Conservation (phyloP, 1,140 invertebrate genomes). For the Rhagoletis pomonella region DNA sequence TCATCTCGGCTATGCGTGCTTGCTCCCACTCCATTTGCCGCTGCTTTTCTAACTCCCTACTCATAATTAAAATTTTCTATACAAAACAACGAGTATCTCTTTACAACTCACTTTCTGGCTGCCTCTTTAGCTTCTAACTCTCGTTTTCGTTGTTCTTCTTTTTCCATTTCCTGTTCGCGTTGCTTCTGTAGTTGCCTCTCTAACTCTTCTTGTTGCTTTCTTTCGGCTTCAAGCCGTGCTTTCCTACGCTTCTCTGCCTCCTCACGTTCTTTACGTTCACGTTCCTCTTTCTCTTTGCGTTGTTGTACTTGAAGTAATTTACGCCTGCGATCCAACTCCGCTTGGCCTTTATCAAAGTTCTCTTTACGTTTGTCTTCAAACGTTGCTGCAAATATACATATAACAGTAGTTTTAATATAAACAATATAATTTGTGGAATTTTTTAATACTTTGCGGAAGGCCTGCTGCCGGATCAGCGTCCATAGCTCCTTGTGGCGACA, state of each 20-base stretch:
- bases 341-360: slow-evolving; percentile 98
- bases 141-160: slow-evolving; percentile 85
- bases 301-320: slow-evolving; percentile 83
- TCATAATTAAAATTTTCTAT: slow-evolving; percentile 55
- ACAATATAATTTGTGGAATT: neutral
- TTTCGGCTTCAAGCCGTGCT: slow-evolving; percentile 78
- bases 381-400: slow-evolving; percentile 80
- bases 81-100: slow-evolving; percentile 5
- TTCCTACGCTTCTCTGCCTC: slow-evolving; percentile 91
- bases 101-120: slow-evolving; percentile 78
- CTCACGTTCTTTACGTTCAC: slow-evolving; percentile 93
- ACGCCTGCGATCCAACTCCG: slow-evolving; percentile 93
- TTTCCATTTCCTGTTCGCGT: slow-evolving; percentile 88
- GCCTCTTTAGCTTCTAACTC: slow-evolving; percentile 87
- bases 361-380: slow-evolving; percentile 98
- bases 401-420: neutral
- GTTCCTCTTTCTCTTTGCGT: slow-evolving; percentile 85
- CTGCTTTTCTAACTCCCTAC: slow-evolving; percentile 94
- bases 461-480: slow-evolving; percentile 77
- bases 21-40: slow-evolving; percentile 97
- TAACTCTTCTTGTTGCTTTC: slow-evolving; percentile 80
- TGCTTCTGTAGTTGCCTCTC: slow-evolving; percentile 75
- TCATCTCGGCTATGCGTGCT: slow-evolving; percentile 90
- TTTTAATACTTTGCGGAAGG: slow-evolving; percentile 76
- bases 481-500: slow-evolving; percentile 77